Percentiles rank a stretch among this genome's conserved stretches.
These are phyloP conservation scores for Xiphophorus hellerii DNA, from an alignment of 2,113 vertebrate genomes.

Conservation along the genomic window DNA sequence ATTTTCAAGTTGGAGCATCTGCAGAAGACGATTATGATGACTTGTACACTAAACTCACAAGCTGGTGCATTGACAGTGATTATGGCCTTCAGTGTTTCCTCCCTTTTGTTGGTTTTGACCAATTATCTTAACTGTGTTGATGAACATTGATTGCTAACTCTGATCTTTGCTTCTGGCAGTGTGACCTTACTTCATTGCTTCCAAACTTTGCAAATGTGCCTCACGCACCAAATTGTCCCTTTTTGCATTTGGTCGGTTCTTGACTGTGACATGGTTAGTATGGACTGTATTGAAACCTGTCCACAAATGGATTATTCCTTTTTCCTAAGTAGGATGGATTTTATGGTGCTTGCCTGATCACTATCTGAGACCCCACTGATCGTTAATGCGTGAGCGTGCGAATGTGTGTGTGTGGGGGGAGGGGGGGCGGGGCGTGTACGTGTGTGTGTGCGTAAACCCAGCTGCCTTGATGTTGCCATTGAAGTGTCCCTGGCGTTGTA, in stretches of 20 bases:
- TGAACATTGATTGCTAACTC: slow-evolving; percentile 75
- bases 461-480: slow-evolving; percentile 82
- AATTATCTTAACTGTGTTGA: slow-evolving; percentile 68
- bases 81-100: slow-evolving; percentile 40
- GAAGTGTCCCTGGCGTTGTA: slow-evolving; percentile 83
- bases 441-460: slow-evolving; percentile 43
- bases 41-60: not conserved
- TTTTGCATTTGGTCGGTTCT: slow-evolving; percentile 58
- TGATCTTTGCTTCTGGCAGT: slow-evolving; percentile 62
- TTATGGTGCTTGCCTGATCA: slow-evolving; percentile 77
- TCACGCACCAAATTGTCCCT: slow-evolving; percentile 70
- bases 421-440: not conserved
- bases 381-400: slow-evolving; percentile 48
- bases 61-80: slow-evolving; percentile 10
- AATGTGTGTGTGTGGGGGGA: slow-evolving; percentile 24
- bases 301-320: slow-evolving; percentile 74
- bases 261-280: slow-evolving; percentile 75
- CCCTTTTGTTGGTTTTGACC: slow-evolving; percentile 56
- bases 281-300: slow-evolving; percentile 79
- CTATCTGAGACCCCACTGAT: slow-evolving; percentile 76
- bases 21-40: not conserved
- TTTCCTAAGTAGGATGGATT: slow-evolving; percentile 81
- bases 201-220: slow-evolving; percentile 66
- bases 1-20: not conserved
- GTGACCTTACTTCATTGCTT: slow-evolving; percentile 68